Base-by-base conservation (phyloP, 2,888 invertebrate species). In the Mythimna vitellina region DNA sequence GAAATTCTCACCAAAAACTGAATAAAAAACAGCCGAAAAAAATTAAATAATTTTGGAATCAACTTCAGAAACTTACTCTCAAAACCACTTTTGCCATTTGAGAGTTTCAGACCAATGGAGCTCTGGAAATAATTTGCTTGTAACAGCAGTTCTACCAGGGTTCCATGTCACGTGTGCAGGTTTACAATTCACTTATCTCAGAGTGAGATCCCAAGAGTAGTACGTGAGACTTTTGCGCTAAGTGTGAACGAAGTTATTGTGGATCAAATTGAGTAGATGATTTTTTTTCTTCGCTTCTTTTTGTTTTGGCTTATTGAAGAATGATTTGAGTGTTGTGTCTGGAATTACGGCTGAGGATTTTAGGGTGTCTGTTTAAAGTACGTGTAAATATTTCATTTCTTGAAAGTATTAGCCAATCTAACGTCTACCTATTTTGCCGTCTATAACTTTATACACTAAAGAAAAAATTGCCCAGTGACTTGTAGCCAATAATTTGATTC, bases 111-210 rank as follows among this genome's bases (percentile, higher is more conserved):
- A 25, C 56, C 35, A 62, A 62, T 46, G 35, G 10, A 58, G 46
- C 51, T 32, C 63, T 65, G 56, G 20, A 68, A 68, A 80, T 68
- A 32, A 57, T 69, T 65, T 71, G 70, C 54, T 65, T 57, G 63
- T 75, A 49, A 58, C 32, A 83, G 73, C 78, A 65, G 79, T 79
- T 81, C 73, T 73, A 65, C 66, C 82, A 81, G 51, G 53, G 62
- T 72, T 71, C 60, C 68, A 73, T 83, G 86, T 89, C 91, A 90
- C 91, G 91, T 91, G 87, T 91, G 88, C 83, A 87, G 86, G 88
- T 89, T 90, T 89, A 91, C 90, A 92, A 93, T 93, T 93, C 92
- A 93, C 90, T 92, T 93, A 93, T 91, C 91, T 86, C 83, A 83
- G 85, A 78, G 77, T 70, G 84, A 78, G 78, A 87, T 89, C 90